Evolutionary conservation across 2,797 vertebrate species (phyloP).

Genomic region (Odontamblyopus rebecca): DNA sequence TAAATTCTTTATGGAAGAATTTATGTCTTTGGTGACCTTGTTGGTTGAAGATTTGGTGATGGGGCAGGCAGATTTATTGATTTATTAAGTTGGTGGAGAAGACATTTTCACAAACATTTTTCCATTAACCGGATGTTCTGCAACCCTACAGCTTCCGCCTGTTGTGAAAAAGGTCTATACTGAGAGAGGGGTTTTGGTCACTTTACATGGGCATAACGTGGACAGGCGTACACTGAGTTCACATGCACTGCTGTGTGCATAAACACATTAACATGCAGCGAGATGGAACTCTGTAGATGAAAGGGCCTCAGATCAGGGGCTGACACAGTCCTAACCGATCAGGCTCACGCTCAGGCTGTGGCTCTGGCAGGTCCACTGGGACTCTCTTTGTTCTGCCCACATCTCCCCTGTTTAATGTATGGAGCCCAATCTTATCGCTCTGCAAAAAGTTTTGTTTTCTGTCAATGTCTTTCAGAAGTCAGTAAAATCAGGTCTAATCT

Average conservation of each 20-base stretch:
- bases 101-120: too few relatives aligned
- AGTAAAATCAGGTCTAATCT: conserved; percentile 8
- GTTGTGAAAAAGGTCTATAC: too few relatives aligned
- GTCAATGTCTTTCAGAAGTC: conserved; percentile 32
- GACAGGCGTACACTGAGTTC: conserved; percentile 33
- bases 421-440: conserved; percentile 27
- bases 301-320: conserved; percentile 66
- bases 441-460: conserved; percentile 37
- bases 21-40: too few relatives aligned
- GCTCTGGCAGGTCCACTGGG: conserved; percentile 56
- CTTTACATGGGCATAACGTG: conserved; percentile 18
- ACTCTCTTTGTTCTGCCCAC: conserved; percentile 66
- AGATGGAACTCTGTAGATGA: conserved; percentile 61
- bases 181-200: not conserved
- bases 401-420: conserved; percentile 47
- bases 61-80: too few relatives aligned
- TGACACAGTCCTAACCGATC: conserved; percentile 60
- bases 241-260: conserved; percentile 48
- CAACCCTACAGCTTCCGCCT: too few relatives aligned
- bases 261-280: conserved; percentile 63
- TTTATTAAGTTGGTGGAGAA: too few relatives aligned
- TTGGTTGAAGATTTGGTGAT: too few relatives aligned
- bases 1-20: too few relatives aligned
- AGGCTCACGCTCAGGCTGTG: conserved; percentile 51
- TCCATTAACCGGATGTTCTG: too few relatives aligned